phyloP scores from a whole-genome alignment of 2,113 vertebrate species.

The Pipra filicauda region DNA sequence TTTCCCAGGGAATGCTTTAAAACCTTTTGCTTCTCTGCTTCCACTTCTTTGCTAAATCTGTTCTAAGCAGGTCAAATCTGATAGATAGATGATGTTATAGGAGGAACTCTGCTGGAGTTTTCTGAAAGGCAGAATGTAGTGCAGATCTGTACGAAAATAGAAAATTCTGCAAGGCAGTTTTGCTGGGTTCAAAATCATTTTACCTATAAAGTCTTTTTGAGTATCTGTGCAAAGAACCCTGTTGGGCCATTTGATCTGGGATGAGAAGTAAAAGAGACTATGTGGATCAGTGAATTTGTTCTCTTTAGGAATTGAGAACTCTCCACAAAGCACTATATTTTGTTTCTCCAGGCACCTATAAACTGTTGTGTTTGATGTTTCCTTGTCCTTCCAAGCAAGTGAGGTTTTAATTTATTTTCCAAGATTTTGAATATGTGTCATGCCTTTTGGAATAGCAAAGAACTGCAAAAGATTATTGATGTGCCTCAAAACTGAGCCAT shows the following conservation, averaged over 20 bases:
- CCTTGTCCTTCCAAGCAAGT: neutral
- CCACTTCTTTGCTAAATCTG: slow-evolving; percentile 27
- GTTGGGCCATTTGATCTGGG: slow-evolving; percentile 34
- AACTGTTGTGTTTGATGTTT: neutral
- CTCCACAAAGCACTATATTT: neutral
- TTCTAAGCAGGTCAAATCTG: slow-evolving; percentile 51
- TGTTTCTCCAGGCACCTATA: neutral
- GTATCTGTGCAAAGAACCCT: slow-evolving; percentile 32
- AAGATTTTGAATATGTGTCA: neutral
- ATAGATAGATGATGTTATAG: slow-evolving; percentile 31
- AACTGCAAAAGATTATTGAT: neutral
- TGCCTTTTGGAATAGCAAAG: neutral
- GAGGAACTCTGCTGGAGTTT: slow-evolving; percentile 57
- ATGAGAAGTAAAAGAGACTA: neutral
- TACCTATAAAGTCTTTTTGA: slow-evolving; percentile 16
- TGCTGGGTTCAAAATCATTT: slow-evolving; percentile 9
- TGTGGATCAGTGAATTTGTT: neutral
- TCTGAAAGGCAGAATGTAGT: slow-evolving; percentile 7
- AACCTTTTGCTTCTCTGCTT: slow-evolving; percentile 16
- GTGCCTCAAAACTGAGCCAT: neutral
- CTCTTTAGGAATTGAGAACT: neutral
- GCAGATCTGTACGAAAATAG: neutral
- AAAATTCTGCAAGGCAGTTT: slow-evolving; percentile 30
- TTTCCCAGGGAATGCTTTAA: slow-evolving; percentile 30
- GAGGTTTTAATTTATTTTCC: neutral